phyloP scores from a whole-genome alignment of 2,888 invertebrate genomes.

The Branchellion lobata region DNA sequence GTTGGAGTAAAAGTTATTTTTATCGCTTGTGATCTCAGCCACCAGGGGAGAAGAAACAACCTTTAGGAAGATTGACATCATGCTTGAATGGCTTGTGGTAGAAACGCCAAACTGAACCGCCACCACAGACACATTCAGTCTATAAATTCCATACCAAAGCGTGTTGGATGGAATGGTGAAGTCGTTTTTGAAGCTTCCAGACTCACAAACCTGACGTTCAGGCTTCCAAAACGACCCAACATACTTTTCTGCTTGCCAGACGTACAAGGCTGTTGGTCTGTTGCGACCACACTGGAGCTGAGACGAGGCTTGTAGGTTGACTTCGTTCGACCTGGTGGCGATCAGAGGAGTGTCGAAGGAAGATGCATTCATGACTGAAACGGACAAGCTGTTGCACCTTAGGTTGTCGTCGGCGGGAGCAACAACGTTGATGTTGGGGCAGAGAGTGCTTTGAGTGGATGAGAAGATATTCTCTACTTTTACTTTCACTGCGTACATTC shows the following conservation, averaged over 20 bases:
- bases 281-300: neutral
- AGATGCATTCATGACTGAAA: slow-evolving; percentile 34
- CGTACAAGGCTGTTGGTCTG: slow-evolving; percentile 25
- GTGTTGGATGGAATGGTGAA: slow-evolving; percentile 48
- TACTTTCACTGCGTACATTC: slow-evolving; percentile 54
- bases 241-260: slow-evolving; percentile 45
- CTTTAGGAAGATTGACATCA: slow-evolving; percentile 45
- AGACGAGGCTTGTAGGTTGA: slow-evolving; percentile 30
- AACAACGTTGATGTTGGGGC: slow-evolving; percentile 56
- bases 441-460: slow-evolving; percentile 53
- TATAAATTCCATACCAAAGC: slow-evolving; percentile 55
- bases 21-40: slow-evolving; percentile 45
- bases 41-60: slow-evolving; percentile 50
- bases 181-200: slow-evolving; percentile 4
- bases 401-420: neutral
- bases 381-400: slow-evolving; percentile 36
- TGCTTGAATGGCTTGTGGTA: slow-evolving; percentile 42
- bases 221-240: slow-evolving; percentile 50
- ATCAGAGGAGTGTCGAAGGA: slow-evolving; percentile 40
- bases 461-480: slow-evolving; percentile 56
- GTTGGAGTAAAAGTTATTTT: slow-evolving; percentile 38
- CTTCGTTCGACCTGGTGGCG: slow-evolving; percentile 37
- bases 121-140: slow-evolving; percentile 55
- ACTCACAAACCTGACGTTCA: slow-evolving; percentile 49
- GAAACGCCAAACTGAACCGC: slow-evolving; percentile 17